Evolutionary conservation across 2,888 invertebrate species (phyloP), one percentile per base, ranked within the genome.

Genomic region (Drosophila lacicola): DNA sequence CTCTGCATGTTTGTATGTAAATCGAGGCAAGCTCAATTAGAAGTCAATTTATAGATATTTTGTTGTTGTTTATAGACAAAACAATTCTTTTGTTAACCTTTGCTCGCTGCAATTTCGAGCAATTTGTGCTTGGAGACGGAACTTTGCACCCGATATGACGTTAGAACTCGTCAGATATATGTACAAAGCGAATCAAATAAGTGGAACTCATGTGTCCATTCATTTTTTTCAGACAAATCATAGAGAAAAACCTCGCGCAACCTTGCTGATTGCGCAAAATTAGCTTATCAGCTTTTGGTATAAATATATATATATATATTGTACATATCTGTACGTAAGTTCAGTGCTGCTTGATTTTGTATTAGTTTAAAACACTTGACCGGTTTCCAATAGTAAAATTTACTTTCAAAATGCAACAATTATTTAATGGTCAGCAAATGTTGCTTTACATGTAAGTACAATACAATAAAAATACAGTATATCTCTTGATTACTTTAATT

Each of bases 181-280:
- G 55, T 36, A n/a, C 6, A 44, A 41, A 25, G 14, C n/a, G 25
- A 53, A 33, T 42, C 42, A 44, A 11, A 36, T 36, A 29, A 29
- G 11, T 13, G 11, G 29, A 29, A 67, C 14, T 68, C 63, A 68
- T 63, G 63, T 50, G 33, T 13, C 36, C 46, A 75, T 69, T 67
- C 64, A 77, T 73, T 69, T 74, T 53, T 55, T 53, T 34, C n/a
- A 49, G 46, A 39, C 44, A 29, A 58, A 39, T 63, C 25, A 50
- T 36, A 41, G 25, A 57, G 46, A 46, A 41, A 39, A 56, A 60
- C 45, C 36, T 34, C 51, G 41, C 55, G 45, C 41, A 53, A 53
- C 60, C 44, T 41, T 25, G 45, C 63, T 64, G 82, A 78, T 84
- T 78, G 68, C 68, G 61, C 47, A 21, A 46, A 77, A 81, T 82